phyloP scores from a whole-genome alignment of 2,888 invertebrate species.

The Ceramica pisi region DNA sequence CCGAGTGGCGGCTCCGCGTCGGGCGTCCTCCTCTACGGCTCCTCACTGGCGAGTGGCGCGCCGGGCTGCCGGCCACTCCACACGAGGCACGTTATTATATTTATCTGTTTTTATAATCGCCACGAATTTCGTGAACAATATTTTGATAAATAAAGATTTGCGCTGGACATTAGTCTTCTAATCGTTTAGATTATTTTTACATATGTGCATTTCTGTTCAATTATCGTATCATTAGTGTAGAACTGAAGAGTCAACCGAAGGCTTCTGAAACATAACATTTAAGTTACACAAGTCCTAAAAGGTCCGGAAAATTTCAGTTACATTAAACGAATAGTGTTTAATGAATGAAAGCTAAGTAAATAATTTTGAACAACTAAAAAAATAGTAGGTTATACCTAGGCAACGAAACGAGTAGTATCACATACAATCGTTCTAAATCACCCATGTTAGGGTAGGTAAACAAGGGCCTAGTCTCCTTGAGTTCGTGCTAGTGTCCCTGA shows the following conservation, averaged over 20 bases:
- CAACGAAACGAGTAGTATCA: not conserved
- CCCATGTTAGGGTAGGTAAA: not conserved
- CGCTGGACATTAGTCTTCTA: conserved; percentile 3
- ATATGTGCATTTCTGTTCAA: not conserved
- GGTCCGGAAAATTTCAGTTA: not conserved
- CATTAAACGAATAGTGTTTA: not conserved
- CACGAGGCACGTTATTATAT: conserved; percentile 35
- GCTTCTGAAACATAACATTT: conserved; percentile 23
- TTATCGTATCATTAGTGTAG: not conserved
- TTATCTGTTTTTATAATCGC: conserved; percentile 26
- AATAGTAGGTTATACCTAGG: not conserved
- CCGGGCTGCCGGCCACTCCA: conserved; percentile 34
- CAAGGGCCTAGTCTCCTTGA: not conserved
- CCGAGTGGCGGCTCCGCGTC: conserved; percentile 44
- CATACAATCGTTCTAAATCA: not conserved
- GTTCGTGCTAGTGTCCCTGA: not conserved
- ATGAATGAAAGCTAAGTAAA: not conserved
- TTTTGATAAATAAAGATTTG: conserved; percentile 15
- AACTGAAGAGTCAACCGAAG: not conserved
- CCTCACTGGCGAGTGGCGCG: conserved; percentile 31
- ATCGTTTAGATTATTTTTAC: not conserved
- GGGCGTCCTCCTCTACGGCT: conserved; percentile 35
- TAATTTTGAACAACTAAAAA: not conserved
- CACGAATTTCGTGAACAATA: conserved; percentile 21
- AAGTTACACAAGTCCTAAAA: conserved; percentile 10